Conservation (phyloP, 1,140 invertebrate species). For the Camponotus floridanus region DNA sequence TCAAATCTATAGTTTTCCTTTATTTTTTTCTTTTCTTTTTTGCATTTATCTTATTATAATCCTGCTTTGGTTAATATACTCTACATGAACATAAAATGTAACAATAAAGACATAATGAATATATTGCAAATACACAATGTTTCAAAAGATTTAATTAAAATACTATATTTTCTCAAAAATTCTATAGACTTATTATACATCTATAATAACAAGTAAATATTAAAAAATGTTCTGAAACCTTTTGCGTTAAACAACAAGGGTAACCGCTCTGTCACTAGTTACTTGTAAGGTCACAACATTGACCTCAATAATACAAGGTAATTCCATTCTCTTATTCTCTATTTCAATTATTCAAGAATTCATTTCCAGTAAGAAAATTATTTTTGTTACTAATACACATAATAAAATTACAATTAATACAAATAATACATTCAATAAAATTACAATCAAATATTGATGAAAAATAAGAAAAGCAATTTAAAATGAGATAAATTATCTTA, state of each 20-base stretch:
- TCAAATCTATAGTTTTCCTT: not conserved
- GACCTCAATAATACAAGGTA: slow-evolving; percentile 76
- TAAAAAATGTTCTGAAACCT: slow-evolving; percentile 58
- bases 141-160: not conserved
- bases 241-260: slow-evolving; percentile 74
- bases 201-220: not conserved
- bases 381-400: not conserved
- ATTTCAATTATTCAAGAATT: not conserved
- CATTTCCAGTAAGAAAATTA: not conserved
- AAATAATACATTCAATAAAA: not conserved
- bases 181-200: not conserved
- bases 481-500: too few relatives aligned
- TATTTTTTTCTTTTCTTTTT: not conserved
- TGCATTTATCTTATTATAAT: not conserved
- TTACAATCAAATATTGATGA: not conserved
- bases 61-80: not conserved
- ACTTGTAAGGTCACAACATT: slow-evolving; percentile 80
- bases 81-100: not conserved
- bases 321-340: slow-evolving; percentile 69
- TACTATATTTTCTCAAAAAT: not conserved
- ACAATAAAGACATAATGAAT: not conserved
- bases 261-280: slow-evolving; percentile 77
- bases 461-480: not conserved
- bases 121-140: not conserved
- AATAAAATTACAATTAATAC: not conserved